A percentile compares a stretch with the other conserved stretches of the same genome.
phyloP scores from a whole-genome alignment of 2,888 invertebrate species.

The Acronicta leporina region DNA sequence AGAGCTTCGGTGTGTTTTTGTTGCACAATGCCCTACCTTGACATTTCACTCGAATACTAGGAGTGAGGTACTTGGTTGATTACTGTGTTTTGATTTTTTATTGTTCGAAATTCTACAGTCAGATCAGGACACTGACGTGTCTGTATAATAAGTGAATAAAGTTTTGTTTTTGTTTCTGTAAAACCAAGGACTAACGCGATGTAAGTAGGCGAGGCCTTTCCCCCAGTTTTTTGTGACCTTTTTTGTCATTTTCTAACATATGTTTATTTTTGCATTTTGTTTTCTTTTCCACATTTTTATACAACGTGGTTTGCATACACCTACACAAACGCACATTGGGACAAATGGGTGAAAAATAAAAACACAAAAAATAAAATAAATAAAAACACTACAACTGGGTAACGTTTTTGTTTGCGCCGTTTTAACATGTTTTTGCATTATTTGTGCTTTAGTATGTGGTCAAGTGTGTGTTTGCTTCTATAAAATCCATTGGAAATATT shows the following conservation, averaged over 20 bases:
- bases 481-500: constrained; percentile 99
- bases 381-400: constrained; percentile 67
- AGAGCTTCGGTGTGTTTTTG: constrained; percentile 81
- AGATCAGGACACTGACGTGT: constrained; percentile 80
- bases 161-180: constrained; percentile 65
- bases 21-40: constrained; percentile 86
- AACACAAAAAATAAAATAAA: constrained; percentile 46
- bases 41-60: constrained; percentile 83
- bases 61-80: constrained; percentile 80
- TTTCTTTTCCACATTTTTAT: constrained; percentile 70
- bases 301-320: constrained; percentile 67
- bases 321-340: constrained; percentile 74
- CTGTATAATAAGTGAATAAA: constrained; percentile 57
- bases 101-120: constrained; percentile 65
- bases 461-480: constrained; percentile 99
- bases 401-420: constrained; percentile 69
- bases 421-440: constrained; percentile 54
- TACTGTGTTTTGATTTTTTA: constrained; percentile 66
- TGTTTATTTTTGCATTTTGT: constrained; percentile 57
- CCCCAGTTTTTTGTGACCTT: constrained; percentile 36
- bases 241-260: constrained; percentile 59
- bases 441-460: constrained; percentile 95
- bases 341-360: constrained; percentile 65
- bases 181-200: constrained; percentile 77
- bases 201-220: constrained; percentile 70